Evolutionary conservation across 1,140 invertebrate species (phyloP).

Genomic region (Steinernema khuongi): DNA sequence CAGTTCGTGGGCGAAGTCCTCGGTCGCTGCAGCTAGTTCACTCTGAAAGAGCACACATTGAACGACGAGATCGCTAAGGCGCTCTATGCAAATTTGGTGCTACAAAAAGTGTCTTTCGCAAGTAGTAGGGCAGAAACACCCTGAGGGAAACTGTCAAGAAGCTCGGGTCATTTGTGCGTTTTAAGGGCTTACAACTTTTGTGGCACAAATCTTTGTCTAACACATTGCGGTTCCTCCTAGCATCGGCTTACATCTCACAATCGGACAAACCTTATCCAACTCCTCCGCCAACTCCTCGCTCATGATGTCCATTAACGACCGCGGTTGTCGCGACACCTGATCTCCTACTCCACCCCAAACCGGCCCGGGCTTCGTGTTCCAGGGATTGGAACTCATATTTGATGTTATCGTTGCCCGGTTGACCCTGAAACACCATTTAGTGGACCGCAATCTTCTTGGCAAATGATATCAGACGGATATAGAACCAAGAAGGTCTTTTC

Average conservation of each 20-base stretch:
- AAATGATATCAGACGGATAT: background rate
- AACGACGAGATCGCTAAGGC: too few species aligned
- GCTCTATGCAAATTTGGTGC: slow-evolving; percentile 12
- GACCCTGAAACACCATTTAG: background rate
- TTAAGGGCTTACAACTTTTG: background rate
- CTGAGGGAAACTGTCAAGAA: background rate
- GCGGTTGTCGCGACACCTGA: slow-evolving; percentile 34
- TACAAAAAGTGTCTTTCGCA: background rate
- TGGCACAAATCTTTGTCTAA: too few species aligned
- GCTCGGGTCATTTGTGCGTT: too few species aligned
- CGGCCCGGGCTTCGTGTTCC: background rate
- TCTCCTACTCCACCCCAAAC: slow-evolving; percentile 17
- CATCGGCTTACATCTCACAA: background rate
- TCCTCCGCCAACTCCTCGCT: slow-evolving; percentile 45
- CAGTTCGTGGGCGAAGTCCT: slow-evolving; percentile 22
- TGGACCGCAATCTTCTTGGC: background rate
- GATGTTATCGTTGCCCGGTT: background rate
- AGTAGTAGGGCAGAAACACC: background rate
- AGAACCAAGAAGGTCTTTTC: too few species aligned
- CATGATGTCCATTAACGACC: slow-evolving; percentile 55
- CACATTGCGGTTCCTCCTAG: background rate
- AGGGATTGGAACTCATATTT: slow-evolving; percentile 10
- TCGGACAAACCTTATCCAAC: slow-evolving; percentile 41
- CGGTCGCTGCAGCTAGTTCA: slow-evolving; percentile 26
- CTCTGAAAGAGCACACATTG: background rate